Evolutionary conservation across 2,113 vertebrate species (phyloP).

Genomic region (Peucedramus taeniatus): DNA sequence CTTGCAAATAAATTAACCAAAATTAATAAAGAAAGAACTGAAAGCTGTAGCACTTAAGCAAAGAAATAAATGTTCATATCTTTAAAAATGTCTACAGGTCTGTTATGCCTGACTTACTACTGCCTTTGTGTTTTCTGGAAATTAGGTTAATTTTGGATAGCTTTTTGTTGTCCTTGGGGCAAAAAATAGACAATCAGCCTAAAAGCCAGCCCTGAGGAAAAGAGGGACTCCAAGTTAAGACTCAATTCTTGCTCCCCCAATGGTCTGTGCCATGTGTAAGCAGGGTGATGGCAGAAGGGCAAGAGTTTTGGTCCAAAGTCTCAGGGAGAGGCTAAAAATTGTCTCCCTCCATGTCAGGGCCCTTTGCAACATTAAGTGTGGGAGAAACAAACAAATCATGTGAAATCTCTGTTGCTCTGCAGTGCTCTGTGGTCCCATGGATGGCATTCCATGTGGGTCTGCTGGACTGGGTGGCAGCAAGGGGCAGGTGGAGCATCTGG

Average conservation of each 20-base stretch:
- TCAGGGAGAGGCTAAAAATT: background rate
- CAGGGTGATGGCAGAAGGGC: background rate
- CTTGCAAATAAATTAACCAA: background rate
- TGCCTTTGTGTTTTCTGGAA: background rate
- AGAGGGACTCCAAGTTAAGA: background rate
- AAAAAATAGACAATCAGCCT: background rate
- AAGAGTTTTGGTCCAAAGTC: background rate
- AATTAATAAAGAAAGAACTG: background rate
- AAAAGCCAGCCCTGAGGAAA: background rate
- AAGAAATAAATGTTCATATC: background rate
- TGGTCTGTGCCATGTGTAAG: background rate
- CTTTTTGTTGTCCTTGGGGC: background rate
- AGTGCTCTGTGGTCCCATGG: background rate
- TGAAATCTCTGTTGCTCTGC: background rate
- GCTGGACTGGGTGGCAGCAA: background rate
- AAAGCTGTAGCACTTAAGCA: background rate
- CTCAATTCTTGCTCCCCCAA: background rate
- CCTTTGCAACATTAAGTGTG: background rate
- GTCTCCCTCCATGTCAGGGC: accelerated
- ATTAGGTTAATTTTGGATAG: background rate
- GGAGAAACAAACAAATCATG: background rate
- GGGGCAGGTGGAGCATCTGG: background rate
- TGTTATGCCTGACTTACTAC: background rate
- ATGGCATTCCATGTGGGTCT: accelerated
- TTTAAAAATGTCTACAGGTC: background rate